These are phyloP conservation scores for Ormia ochracea DNA, from an alignment of 2,888 invertebrate genomes.

Conservation along the genomic window DNA sequence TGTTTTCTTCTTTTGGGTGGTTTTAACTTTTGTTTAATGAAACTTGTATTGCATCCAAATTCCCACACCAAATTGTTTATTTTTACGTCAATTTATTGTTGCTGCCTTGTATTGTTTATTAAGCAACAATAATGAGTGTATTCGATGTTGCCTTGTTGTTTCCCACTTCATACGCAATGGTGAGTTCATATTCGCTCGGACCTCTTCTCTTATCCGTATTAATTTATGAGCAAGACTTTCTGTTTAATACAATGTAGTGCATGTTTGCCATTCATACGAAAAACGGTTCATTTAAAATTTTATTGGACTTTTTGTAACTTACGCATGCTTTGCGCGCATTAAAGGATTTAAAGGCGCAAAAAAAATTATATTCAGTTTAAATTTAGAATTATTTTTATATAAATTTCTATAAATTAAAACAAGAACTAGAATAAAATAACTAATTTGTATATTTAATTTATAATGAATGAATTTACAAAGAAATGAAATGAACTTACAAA, in stretches of 20 bases:
- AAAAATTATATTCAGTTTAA: too few relatives aligned
- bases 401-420: too few relatives aligned
- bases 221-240: conserved; percentile 30
- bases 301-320: too few relatives aligned
- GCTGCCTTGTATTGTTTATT: conserved; percentile 47
- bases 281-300: background rate
- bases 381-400: too few relatives aligned
- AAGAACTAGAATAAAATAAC: too few relatives aligned
- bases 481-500: too few relatives aligned
- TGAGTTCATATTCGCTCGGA: conserved; percentile 9
- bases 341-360: too few relatives aligned
- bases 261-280: background rate
- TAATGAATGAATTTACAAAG: too few relatives aligned
- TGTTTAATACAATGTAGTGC: background rate
- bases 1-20: conserved; percentile 27
- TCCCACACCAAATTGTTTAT: conserved; percentile 66
- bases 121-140: conserved; percentile 52
- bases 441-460: too few relatives aligned
- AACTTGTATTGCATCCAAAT: conserved; percentile 44
- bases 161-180: background rate
- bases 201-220: conserved; percentile 54
- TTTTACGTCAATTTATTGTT: conserved; percentile 57
- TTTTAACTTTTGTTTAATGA: conserved; percentile 23
- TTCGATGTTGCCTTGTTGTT: background rate
- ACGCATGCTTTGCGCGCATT: too few relatives aligned